Evolutionary conservation across 1,140 invertebrate genomes (phyloP), one percentile per base, ranked within the genome.

Genomic region (Drosophila rhopaloa): DNA sequence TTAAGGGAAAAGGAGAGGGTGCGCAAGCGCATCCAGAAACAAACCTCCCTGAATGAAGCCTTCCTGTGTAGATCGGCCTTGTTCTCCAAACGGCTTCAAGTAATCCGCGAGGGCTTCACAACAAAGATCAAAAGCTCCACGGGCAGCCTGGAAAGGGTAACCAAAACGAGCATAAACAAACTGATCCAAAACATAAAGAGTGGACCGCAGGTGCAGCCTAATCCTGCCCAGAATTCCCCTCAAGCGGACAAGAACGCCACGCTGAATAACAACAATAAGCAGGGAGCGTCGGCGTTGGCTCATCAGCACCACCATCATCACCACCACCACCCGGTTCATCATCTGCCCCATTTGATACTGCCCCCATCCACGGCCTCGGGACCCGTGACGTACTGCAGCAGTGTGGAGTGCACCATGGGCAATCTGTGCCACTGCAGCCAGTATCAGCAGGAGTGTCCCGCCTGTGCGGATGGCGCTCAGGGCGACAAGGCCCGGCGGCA

Each of bases 21-120:
- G n/a, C 94, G 96, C 51, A 95, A 96, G 75, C 97, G 97, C 83
- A 97, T 98, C 65, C 96, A 96, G 91, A 98, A 97, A 86, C 97
- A 98, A 91, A 96, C 96, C 2, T 97, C 97, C 4, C 93, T 98
- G 7, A 97, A 97, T 83, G 97, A 98, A 92, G 97, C 97, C 55
- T 95, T 97, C 38, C 95, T 97, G 44, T 97, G 95, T 84, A 95
- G 96, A 56, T 93, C 96, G 37, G 90, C 86, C 0, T 93, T 94
- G 1, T 95, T 95, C 54, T 95, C 96, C 5, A 97, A 96, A 92
- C 94, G 96, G 63, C 95, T 98, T 75, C 96, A 97, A 81, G 94
- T 97, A 1, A 93, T 98, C n/a, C 97, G 97, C 93, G 96, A 96
- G 92, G 96, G 96, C 66, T 94, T 97, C 79, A 96, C 96, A 60